phyloP scores from a whole-genome alignment of 2,888 invertebrate species.

The Amphiduros pacificus region DNA sequence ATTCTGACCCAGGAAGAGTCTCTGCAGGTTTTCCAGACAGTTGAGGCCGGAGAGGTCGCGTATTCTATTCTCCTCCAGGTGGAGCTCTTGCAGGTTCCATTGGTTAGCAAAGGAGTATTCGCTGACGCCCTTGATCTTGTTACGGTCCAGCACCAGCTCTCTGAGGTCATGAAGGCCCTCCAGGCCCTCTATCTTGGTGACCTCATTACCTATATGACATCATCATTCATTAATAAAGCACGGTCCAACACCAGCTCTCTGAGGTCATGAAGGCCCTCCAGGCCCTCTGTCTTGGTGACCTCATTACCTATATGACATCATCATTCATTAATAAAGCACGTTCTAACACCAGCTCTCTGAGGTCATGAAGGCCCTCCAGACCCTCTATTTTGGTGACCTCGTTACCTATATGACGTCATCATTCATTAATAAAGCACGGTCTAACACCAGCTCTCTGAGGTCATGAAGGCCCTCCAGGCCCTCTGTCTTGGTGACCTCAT shows the following conservation, averaged over 20 bases:
- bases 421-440: no score
- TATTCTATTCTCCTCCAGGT: constrained; percentile 59
- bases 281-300: constrained; percentile 54
- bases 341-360: constrained; percentile 58
- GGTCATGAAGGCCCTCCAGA: constrained; percentile 53
- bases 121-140: constrained; percentile 54
- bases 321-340: no score
- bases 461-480: constrained; percentile 56
- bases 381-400: constrained; percentile 57
- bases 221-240: no score
- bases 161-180: constrained; percentile 54
- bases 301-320: constrained; percentile 59
- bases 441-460: constrained; percentile 57
- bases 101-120: constrained; percentile 55
- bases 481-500: constrained; percentile 56
- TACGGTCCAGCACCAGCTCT: constrained; percentile 58
- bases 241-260: constrained; percentile 58
- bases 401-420: constrained; percentile 57
- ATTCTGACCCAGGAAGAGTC: constrained; percentile 58
- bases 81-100: constrained; percentile 56
- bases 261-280: constrained; percentile 55
- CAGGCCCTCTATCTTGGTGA: constrained; percentile 55
- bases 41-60: constrained; percentile 49
- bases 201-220: constrained; percentile 54
- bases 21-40: constrained; percentile 51